Evolutionary conservation across 2,888 invertebrate species (phyloP), one percentile per base, ranked within the genome.

Genomic region (Nesidiocoris tenuis): DNA sequence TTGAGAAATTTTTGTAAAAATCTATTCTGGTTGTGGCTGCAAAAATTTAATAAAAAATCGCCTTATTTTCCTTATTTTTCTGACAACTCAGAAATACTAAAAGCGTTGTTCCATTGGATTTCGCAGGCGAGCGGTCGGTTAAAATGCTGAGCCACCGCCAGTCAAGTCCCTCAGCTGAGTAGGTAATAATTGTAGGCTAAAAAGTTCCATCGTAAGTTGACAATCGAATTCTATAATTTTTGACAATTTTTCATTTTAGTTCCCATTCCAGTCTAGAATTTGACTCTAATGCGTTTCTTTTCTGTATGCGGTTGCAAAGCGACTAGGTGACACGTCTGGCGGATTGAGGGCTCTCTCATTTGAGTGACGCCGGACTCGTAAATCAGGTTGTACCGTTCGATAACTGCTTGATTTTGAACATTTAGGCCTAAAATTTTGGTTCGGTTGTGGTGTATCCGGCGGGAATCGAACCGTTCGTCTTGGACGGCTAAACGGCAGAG

Each of bases 51-150:
- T 59, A n/a, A 59, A 59, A n/a, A n/a, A n/a, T 59, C 3, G 5
- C 54, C 21, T 63, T 25, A 54, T 59, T 75, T 57, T 71, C 71
- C 57, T 67, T 23, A 63, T 77, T 24, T 64, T 21, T 63, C 57
- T 23, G 57, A 21, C 54, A 61, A 57, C 54, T 64, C 23, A 77
- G 19, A 67, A 22, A 19, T 16, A 59, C 71, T 76, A 71, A 71
- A 71, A 23, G 56, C 63, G 54, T 67, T 77, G 68, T 77, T 77
- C 77, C 76, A 65, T 77, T 77, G 77, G 77, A 68, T 77, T 77
- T 77, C 77, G 76, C 77, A 77, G 77, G 77, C 65, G 65, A 75
- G 77, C 74, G 68, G 77, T 74, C 76, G 74, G 77, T 74, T 64
- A 21, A 56, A 67, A 72, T 61, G 57, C 71, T 67, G 72, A 68